Base-by-base conservation (phyloP, 2,888 invertebrate species). In the Caenorhabditis angaria region DNA sequence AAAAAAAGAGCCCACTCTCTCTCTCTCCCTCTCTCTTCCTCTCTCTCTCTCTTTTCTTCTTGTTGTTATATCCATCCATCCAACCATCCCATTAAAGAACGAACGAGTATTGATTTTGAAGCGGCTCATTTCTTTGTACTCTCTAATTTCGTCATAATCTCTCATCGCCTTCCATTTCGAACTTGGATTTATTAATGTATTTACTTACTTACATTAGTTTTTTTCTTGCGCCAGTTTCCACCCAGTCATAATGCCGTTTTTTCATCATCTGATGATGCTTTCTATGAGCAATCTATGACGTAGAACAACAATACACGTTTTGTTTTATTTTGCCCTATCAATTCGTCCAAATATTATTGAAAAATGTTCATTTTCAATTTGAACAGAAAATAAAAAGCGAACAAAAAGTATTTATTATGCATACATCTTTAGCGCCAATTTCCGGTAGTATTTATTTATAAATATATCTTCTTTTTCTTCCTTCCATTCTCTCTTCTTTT, bases 11-110 rank as follows among this genome's bases (percentile, higher is more conserved):
- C 59, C 24, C 29, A 29, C 35, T 35, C 35, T 59, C 59, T 32
- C 59, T 59, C 59, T 59, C 59, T 59, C 59, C n/a, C 59, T 59
- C 59, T 59, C 59, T 59, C 59, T 59, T 10, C 32, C 59, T 32
- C 59, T 59, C 59, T 59, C 59, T 59, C 59, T 32, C 59, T 59
- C 59, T 59, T 10, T 59, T 35, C 24, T n/a, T n/a, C n/a, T n/a
- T n/a, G 29, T 58, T 35, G 50, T 22, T 35, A 53, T 65, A n/a
- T 35, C 29, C 24, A 28, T 29, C 29, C 29, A 28, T 29, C 29
- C 24, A 18, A 32, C 64, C 57, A 56, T 35, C 10, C 27, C 48
- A 25, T 27, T 32, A 32, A 32, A 32, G 10, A 32, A 32, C 32
- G 10, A 32, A 32, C 32, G n/a, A 32, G 10, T 41, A 41, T 41